Conservation (phyloP, 1,140 invertebrate species). For the Neodiprion virginianus region DNA sequence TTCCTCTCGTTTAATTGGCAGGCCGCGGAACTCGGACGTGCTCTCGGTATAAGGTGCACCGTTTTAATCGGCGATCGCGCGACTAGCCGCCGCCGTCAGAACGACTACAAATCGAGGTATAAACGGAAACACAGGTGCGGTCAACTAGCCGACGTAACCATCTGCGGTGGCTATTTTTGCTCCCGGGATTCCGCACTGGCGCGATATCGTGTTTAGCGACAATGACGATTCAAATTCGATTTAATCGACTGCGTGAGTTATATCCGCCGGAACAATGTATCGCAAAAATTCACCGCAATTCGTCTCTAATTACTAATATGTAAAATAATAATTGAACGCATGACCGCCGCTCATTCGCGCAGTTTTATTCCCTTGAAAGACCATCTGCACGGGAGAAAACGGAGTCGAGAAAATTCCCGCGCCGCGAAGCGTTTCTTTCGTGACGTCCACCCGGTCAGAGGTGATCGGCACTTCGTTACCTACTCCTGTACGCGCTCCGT, state of each 20-base stretch:
- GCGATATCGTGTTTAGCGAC: background rate
- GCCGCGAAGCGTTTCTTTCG: too few species aligned
- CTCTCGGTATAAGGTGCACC: too few species aligned
- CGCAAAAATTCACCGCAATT: background rate
- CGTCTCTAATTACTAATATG: too few species aligned
- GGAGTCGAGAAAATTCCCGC: too few species aligned
- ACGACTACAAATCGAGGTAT: background rate
- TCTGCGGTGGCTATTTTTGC: too few species aligned
- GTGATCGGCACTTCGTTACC: slow-evolving; percentile 2
- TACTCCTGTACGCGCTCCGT: background rate
- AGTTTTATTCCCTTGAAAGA: slow-evolving; percentile 6
- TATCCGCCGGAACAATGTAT: too few species aligned
- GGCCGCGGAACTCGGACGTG: background rate
- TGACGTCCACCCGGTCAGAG: background rate
- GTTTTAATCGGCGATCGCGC: too few species aligned
- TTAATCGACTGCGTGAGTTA: too few species aligned
- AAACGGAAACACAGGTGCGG: background rate
- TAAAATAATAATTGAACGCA: slow-evolving; percentile 40
- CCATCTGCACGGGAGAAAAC: too few species aligned
- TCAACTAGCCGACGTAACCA: too few species aligned
- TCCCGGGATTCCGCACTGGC: too few species aligned
- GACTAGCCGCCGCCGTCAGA: too few species aligned
- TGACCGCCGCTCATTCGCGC: slow-evolving; percentile 33
- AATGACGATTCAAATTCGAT: background rate
- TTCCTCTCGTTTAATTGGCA: slow-evolving; percentile 15